These are phyloP conservation scores for Hydrozoanthus tunicans DNA, from an alignment of 64 coral and sea anemone species.

Conservation along the genomic window DNA sequence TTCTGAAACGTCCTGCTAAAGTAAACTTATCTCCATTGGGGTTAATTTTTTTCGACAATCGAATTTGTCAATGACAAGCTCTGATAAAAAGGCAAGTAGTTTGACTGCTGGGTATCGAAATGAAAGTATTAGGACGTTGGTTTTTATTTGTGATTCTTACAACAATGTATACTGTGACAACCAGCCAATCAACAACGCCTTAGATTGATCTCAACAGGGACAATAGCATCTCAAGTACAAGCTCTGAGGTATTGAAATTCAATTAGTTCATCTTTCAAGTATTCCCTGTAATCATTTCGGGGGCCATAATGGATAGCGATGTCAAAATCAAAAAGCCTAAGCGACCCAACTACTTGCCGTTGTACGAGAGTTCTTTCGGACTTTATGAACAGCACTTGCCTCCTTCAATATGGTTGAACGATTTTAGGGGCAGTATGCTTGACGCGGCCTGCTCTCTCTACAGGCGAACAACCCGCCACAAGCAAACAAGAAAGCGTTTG, in stretches of 20 bases:
- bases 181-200: background rate
- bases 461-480: background rate
- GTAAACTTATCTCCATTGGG: too few relatives aligned
- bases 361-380: background rate
- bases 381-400: conserved; percentile 2
- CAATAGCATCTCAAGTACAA: background rate
- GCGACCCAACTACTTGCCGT: conserved; percentile 36
- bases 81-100: background rate
- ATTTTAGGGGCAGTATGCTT: background rate
- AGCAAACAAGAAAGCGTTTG: background rate
- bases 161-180: background rate
- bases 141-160: conserved; percentile 19
- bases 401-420: conserved; percentile 37
- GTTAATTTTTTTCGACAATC: too few relatives aligned
- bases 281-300: background rate
- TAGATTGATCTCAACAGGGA: background rate
- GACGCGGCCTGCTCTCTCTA: background rate
- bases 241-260: background rate
- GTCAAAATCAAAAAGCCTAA: conserved; percentile 2
- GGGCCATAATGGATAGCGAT: conserved; percentile 1
- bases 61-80: too few relatives aligned
- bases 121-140: background rate
- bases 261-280: background rate
- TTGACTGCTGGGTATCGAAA: background rate
- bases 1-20: too few relatives aligned